Percentiles rank a stretch among this genome's conserved stretches.
These are phyloP conservation scores for Parnassius apollo DNA, from an alignment of 2,888 invertebrate species.

Conservation along the genomic window DNA sequence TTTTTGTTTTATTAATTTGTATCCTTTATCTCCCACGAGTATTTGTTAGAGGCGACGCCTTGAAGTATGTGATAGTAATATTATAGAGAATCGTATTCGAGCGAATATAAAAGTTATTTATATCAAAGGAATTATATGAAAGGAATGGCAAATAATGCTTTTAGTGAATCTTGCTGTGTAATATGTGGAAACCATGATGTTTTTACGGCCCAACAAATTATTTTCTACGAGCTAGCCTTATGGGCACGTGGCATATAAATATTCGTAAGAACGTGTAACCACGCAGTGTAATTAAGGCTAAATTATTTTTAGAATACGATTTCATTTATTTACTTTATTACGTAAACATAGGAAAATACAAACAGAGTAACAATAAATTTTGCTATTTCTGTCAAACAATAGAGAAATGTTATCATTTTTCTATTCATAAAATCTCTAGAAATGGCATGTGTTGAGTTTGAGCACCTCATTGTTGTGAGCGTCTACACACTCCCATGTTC, in stretches of 20 bases:
- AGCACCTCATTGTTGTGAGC: too few species aligned
- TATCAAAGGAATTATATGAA: slow-evolving; percentile 1
- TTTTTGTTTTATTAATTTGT: too few species aligned
- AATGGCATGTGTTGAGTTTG: too few species aligned
- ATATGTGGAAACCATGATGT: slow-evolving; percentile 12
- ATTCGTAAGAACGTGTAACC: slow-evolving; percentile 21
- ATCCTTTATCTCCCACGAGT: too few species aligned
- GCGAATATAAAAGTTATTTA: neutral
- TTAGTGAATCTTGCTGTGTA: neutral
- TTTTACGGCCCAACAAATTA: slow-evolving; percentile 21
- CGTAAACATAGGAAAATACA: slow-evolving; percentile 12
- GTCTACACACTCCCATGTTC: too few species aligned
- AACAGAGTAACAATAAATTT: slow-evolving; percentile 6
- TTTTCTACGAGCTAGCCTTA: slow-evolving; percentile 16
- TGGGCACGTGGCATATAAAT: slow-evolving; percentile 20
- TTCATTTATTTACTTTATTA: slow-evolving; percentile 23
- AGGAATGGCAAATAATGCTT: slow-evolving; percentile 6
- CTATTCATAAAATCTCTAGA: too few species aligned
- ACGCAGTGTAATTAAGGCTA: slow-evolving; percentile 17
- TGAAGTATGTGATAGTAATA: too few species aligned
- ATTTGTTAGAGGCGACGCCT: too few species aligned
- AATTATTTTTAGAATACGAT: slow-evolving; percentile 10
- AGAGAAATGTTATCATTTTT: too few species aligned
- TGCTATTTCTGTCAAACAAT: slow-evolving; percentile 11
- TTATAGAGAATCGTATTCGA: neutral